Conservation (phyloP, 2,113 vertebrate genomes). For the Gallinago jamesoni region DNA sequence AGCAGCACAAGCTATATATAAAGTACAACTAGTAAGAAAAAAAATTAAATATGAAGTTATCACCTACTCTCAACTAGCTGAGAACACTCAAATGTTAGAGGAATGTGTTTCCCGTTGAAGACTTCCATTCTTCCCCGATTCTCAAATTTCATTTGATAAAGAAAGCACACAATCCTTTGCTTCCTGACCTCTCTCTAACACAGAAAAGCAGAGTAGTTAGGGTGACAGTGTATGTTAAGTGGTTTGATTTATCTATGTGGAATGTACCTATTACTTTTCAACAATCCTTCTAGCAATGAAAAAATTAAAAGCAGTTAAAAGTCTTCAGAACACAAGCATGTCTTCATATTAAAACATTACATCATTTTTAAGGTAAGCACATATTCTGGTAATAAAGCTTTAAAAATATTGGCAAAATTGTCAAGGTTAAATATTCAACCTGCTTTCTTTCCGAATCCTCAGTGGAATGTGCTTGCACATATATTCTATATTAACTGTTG, state of each 20-base stretch:
- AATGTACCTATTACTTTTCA: not conserved
- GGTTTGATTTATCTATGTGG: not conserved
- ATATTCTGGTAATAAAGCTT: not conserved
- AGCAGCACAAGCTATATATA: not conserved
- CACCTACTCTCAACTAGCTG: not conserved
- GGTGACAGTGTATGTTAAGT: not conserved
- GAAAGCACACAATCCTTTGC: not conserved
- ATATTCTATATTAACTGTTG: not conserved
- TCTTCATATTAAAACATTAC: not conserved
- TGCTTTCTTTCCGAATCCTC: not conserved
- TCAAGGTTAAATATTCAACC: not conserved
- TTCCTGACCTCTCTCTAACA: not conserved
- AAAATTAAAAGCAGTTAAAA: not conserved
- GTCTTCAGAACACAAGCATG: not conserved
- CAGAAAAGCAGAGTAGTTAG: not conserved
- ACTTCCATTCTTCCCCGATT: not conserved
- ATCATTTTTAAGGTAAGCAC: not conserved
- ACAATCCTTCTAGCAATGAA: not conserved
- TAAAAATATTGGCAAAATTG: not conserved
- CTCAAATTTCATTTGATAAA: not conserved
- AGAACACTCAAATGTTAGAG: not conserved
- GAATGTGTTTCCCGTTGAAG: not conserved
- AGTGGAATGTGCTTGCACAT: not conserved
- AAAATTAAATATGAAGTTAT: not conserved
- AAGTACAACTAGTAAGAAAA: not conserved